Percentiles rank a stretch among this genome's conserved stretches.
Conservation (phyloP, 2,797 vertebrate genomes). For the Gephyroberyx darwinii region DNA sequence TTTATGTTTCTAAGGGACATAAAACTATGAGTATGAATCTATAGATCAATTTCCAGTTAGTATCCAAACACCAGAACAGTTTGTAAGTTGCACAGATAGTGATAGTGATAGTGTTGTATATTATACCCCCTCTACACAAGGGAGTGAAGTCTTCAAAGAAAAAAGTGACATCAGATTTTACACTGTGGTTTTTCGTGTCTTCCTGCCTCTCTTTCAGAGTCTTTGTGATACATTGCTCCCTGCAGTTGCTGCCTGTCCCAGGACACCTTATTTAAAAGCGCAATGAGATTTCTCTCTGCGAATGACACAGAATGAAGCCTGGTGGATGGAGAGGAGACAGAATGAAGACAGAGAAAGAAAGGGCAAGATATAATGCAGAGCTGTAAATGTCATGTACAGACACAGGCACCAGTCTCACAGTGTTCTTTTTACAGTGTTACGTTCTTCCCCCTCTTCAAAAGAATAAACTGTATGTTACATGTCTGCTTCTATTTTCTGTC, state of each 20-base stretch:
- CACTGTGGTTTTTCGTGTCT: constrained; percentile 28
- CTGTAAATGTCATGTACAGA: constrained; percentile 99
- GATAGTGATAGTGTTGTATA: neutral
- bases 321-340: constrained; percentile 58
- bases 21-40: too few species aligned
- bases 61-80: too few species aligned
- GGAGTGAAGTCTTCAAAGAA: neutral
- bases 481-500: constrained; percentile 75
- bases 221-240: constrained; percentile 66
- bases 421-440: constrained; percentile 69
- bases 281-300: constrained; percentile 92
- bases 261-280: constrained; percentile 87
- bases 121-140: too few species aligned
- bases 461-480: constrained; percentile 79
- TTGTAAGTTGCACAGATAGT: neutral
- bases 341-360: constrained; percentile 53
- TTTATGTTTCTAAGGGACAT: too few species aligned
- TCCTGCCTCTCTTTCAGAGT: constrained; percentile 71
- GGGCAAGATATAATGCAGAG: constrained; percentile 72
- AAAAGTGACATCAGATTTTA: constrained; percentile 17
- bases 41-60: too few species aligned
- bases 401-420: constrained; percentile 92
- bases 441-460: constrained; percentile 79
- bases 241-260: constrained; percentile 86
- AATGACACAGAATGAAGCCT: constrained; percentile 84